phyloP scores from a whole-genome alignment of 2,888 invertebrate species.

The Rotaria macrura region DNA sequence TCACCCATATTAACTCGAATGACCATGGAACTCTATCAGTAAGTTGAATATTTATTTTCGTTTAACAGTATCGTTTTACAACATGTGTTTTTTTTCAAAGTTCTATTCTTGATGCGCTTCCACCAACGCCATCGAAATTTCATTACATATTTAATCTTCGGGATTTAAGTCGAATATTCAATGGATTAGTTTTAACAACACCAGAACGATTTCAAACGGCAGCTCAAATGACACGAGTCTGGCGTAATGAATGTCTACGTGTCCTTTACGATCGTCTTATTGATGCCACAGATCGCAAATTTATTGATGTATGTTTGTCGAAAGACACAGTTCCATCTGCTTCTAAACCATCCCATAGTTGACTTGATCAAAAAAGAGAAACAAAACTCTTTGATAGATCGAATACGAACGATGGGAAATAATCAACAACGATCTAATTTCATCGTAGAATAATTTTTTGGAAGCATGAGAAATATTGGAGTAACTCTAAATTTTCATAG shows the following conservation, averaged over 20 bases:
- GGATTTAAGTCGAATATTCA: slow-evolving; percentile 72
- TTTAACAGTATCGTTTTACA: too few relatives aligned
- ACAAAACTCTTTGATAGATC: too few relatives aligned
- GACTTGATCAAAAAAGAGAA: too few relatives aligned
- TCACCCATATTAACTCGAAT: slow-evolving; percentile 63
- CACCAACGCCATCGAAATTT: slow-evolving; percentile 82
- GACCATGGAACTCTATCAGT: slow-evolving; percentile 65
- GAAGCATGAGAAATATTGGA: too few relatives aligned
- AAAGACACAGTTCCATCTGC: too few relatives aligned
- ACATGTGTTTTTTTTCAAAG: slow-evolving; percentile 37
- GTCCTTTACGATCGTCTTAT: slow-evolving; percentile 78
- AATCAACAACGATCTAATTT: too few relatives aligned
- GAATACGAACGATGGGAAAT: too few relatives aligned
- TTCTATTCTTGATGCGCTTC: slow-evolving; percentile 62
- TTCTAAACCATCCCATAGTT: too few relatives aligned
- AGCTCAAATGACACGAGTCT: slow-evolving; percentile 67
- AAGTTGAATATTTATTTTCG: slow-evolving; percentile 30
- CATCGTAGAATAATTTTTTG: too few relatives aligned
- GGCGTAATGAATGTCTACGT: slow-evolving; percentile 78
- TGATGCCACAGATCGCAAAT: slow-evolving; percentile 52
- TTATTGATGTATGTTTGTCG: slow-evolving; percentile 41
- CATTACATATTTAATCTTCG: slow-evolving; percentile 87
- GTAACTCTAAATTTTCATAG: too few relatives aligned
- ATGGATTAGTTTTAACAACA: slow-evolving; percentile 67
- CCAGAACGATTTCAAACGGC: slow-evolving; percentile 61